Base-by-base conservation (phyloP, 2,888 invertebrate genomes). In the Pyrrhia umbra region DNA sequence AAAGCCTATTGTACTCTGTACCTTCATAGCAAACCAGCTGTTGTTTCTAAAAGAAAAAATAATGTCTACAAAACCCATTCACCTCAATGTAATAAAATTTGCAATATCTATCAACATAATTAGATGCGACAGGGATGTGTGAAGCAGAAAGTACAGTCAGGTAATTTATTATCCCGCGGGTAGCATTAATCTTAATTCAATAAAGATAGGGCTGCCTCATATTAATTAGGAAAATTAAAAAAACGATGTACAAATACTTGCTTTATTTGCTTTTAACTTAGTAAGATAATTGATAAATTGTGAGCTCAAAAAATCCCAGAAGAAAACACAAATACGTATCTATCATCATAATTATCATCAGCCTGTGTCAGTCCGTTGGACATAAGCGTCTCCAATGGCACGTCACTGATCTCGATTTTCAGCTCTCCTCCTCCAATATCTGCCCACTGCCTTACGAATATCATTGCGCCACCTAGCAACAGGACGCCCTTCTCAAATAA, bases 111-210 rank as follows among this genome's bases (percentile, higher is more conserved):
- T 77, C 64, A 62, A 58, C 25, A 58, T 77, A 75, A 77, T 77
- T 75, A 75, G 71, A 63, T 45, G 58, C 18, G 72, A 65, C 59
- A 61, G 43, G 64, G 55, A 68, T 63, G 64, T 75, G 78, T 75
- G 72, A 75, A 75, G 52, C 68, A 65, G 64, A 55, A 54, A 72
- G 42, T 61, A 66, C 62, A 59, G 43, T 20, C 51, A 66, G 61
- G 75, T 71, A 74, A 77, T 78, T 70, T 74, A 78, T 78, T 74
- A 71, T 57, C 13, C 37, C 25, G 30, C 43, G n/a, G 75, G 63
- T 30, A 63, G 60, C 73, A 78, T 77, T 77, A 76, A 77, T 76
- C 79, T 79, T 76, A 70, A 70, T 70, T 76, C 64, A 70, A 57
- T 27, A 56, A 37, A 2, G 6, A 25, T 45, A 72, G 71, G 71